Evolutionary conservation across 2,888 invertebrate genomes (phyloP).

Genomic region (Resseliella maxima): DNA sequence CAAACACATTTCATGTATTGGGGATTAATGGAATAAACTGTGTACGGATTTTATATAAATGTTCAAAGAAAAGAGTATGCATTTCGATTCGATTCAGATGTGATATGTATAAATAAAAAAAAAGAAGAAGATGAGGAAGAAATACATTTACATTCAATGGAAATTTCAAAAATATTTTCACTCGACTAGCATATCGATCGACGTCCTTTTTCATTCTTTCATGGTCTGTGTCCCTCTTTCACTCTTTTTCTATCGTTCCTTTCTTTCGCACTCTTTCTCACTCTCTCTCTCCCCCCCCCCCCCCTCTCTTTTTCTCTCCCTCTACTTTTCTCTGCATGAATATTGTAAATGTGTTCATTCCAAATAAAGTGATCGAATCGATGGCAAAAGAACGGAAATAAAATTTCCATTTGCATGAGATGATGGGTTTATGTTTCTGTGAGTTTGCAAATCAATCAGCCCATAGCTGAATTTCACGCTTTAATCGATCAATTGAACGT

Average conservation of each 20-base stretch:
- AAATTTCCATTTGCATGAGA: not conserved
- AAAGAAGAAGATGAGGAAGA: not conserved
- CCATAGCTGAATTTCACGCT: not conserved
- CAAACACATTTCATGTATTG: not conserved
- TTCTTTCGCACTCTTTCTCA: not conserved
- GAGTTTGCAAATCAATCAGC: not conserved
- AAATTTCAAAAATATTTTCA: not conserved
- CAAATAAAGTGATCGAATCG: slow-evolving; percentile 15
- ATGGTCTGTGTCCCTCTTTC: not conserved
- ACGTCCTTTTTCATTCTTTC: no score
- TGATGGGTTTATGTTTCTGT: not conserved
- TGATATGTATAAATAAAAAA: no score
- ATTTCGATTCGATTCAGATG: no score
- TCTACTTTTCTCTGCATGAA: not conserved
- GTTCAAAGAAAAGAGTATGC: no score
- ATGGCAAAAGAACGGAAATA: not conserved
- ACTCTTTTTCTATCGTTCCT: not conserved
- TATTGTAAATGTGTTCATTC: not conserved
- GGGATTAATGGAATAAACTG: slow-evolving; percentile 15
- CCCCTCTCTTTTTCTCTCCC: not conserved
- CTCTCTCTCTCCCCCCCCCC: not conserved
- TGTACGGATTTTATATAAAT: not conserved
- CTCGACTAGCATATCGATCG: not conserved
- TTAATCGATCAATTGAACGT: not conserved
- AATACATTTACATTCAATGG: not conserved